phyloP scores from a whole-genome alignment of 2,888 invertebrate species.

The Steinernema scapterisci region DNA sequence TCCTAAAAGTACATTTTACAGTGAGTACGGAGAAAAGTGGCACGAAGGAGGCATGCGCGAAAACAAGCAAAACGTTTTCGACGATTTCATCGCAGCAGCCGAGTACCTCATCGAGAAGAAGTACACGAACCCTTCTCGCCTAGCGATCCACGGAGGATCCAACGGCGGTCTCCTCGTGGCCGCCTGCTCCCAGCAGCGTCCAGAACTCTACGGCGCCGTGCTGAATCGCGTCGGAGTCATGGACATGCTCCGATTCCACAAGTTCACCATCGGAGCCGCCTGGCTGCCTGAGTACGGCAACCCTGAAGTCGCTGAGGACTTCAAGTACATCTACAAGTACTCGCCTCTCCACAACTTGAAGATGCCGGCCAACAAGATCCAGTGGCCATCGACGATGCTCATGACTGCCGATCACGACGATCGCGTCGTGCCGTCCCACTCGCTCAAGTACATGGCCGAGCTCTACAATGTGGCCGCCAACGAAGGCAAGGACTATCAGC shows the following conservation, averaged over 20 bases:
- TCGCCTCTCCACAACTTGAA: slow-evolving; percentile 92
- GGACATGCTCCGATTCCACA: slow-evolving; percentile 96
- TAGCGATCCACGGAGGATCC: slow-evolving; percentile 90
- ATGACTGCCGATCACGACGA: slow-evolving; percentile 98
- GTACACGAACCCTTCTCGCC: slow-evolving; percentile 73
- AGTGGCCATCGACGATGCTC: slow-evolving; percentile 88
- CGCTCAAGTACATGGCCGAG: slow-evolving; percentile 89
- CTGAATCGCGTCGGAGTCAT: slow-evolving; percentile 93
- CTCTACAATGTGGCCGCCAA: slow-evolving; percentile 76
- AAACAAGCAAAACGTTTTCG: slow-evolving; percentile 94
- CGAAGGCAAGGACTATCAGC: slow-evolving; percentile 69
- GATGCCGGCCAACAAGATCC: slow-evolving; percentile 72
- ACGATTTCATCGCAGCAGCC: slow-evolving; percentile 91
- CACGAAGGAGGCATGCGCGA: slow-evolving; percentile 86
- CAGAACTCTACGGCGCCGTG: slow-evolving; percentile 89
- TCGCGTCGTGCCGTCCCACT: slow-evolving; percentile 94
- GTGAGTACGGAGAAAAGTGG: slow-evolving; percentile 94
- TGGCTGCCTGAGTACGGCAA: slow-evolving; percentile 95
- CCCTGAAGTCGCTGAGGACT: slow-evolving; percentile 82
- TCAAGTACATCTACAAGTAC: slow-evolving; percentile 80
- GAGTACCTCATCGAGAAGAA: slow-evolving; percentile 70
- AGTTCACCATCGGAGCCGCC: slow-evolving; percentile 94
- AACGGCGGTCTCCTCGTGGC: slow-evolving; percentile 96
- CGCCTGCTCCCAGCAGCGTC: slow-evolving; percentile 90
- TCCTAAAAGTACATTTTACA: slow-evolving; percentile 68